Evolutionary conservation across 2,888 invertebrate species (phyloP).

Genomic region (Tyria jacobaeae): DNA sequence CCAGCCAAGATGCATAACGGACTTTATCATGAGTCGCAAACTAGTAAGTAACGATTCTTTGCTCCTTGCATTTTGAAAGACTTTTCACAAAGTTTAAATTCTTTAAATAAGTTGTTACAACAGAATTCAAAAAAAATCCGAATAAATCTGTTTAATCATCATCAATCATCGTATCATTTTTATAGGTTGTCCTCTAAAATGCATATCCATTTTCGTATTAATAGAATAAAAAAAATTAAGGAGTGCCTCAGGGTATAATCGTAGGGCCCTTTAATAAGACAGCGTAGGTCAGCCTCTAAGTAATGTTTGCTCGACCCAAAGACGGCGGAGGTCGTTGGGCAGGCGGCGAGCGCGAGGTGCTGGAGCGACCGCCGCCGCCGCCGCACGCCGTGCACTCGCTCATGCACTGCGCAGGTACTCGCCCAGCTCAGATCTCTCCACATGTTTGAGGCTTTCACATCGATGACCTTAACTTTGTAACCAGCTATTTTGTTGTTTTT

Average conservation of each 20-base stretch:
- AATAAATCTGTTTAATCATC: not conserved
- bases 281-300: not conserved
- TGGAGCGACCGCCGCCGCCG: slow-evolving; percentile 91
- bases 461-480: not conserved
- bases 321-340: slow-evolving; percentile 79
- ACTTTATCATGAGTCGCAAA: slow-evolving; percentile 89
- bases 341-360: slow-evolving; percentile 82
- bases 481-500: slow-evolving; percentile 10
- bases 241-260: slow-evolving; percentile 33
- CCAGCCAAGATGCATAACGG: slow-evolving; percentile 94
- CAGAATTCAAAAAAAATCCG: not conserved
- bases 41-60: slow-evolving; percentile 79
- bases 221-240: not conserved
- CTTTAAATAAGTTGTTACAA: no score
- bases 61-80: not conserved
- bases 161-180: no score
- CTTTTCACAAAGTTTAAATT: slow-evolving; percentile 7
- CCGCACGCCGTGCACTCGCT: slow-evolving; percentile 88
- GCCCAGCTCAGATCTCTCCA: slow-evolving; percentile 52
- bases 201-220: not conserved
- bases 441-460: slow-evolving; percentile 8
- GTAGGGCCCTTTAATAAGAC: slow-evolving; percentile 16
- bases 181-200: not conserved
- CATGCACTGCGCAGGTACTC: slow-evolving; percentile 93
- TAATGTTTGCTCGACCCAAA: slow-evolving; percentile 47